These are phyloP conservation scores for Anoplophora glabripennis DNA, from an alignment of 1,140 invertebrate species.

Conservation along the genomic window DNA sequence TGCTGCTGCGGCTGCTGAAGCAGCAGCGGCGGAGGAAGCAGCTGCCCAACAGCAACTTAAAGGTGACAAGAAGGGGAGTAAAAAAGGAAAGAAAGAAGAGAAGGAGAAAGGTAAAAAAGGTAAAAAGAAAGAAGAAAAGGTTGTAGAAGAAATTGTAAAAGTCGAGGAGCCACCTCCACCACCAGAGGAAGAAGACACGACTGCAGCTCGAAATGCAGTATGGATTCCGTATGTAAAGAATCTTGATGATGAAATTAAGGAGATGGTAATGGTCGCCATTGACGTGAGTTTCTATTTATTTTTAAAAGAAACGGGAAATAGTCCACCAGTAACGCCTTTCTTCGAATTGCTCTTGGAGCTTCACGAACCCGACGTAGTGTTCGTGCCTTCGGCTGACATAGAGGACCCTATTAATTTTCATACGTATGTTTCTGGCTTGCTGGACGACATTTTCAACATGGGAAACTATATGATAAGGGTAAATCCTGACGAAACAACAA, in stretches of 20 bases:
- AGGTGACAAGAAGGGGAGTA: constrained; percentile 21
- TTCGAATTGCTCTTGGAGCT: constrained; percentile 66
- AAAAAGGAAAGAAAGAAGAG: constrained; percentile 22
- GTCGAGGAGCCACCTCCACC: constrained; percentile 3
- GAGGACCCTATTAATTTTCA: constrained; percentile 58
- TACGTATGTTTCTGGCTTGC: constrained; percentile 22
- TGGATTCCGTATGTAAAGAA: constrained; percentile 66
- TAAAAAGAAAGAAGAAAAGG: constrained; percentile 12
- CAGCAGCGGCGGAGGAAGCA: constrained; percentile 1
- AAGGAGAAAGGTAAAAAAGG: constrained; percentile 17
- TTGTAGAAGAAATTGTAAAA: constrained; percentile 13
- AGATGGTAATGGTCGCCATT: constrained; percentile 56
- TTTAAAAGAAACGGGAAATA: constrained; percentile 48
- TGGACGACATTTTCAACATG: constrained; percentile 40
- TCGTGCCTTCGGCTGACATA: constrained; percentile 60
- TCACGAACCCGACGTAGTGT: constrained; percentile 60
- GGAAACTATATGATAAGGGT: constrained; percentile 35
- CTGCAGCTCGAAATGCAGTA: constrained; percentile 30
- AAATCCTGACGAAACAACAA: constrained; percentile 20
- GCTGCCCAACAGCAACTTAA: not conserved
- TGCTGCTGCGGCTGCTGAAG: not conserved
- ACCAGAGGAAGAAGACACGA: constrained; percentile 34
- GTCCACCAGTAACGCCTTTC: constrained; percentile 49
- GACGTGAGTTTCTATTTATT: constrained; percentile 46
- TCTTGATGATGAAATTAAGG: constrained; percentile 62